Percentiles rank a stretch among this genome's conserved stretches.
phyloP scores from a whole-genome alignment of 2,113 vertebrate species.

The Chlamydotis undulata region DNA sequence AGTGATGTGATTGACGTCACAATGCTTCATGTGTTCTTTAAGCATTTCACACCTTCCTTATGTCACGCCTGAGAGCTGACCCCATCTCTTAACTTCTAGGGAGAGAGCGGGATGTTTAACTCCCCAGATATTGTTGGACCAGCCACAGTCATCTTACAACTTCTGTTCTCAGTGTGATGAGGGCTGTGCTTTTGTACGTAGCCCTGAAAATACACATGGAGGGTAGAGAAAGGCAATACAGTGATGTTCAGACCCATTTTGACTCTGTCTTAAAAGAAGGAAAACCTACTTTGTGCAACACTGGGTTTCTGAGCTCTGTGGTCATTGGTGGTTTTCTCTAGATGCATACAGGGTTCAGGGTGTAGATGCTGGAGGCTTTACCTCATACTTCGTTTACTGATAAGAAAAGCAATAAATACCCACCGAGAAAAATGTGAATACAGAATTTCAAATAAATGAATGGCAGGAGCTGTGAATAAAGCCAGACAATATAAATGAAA shows the following conservation, averaged over 20 bases:
- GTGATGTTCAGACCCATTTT: background rate
- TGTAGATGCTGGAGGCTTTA: background rate
- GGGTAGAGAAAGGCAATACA: background rate
- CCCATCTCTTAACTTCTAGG: no score
- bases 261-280: no score
- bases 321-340: background rate
- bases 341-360: accelerated
- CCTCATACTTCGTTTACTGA: background rate
- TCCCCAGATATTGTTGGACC: background rate
- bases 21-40: no score
- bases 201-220: background rate
- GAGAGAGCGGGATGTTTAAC: no score
- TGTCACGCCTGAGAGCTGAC: background rate
- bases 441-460: background rate
- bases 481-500: background rate
- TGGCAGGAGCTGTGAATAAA: background rate
- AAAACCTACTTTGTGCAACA: no score
- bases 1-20: background rate
- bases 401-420: background rate
- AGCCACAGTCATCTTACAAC: background rate
- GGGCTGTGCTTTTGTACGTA: background rate
- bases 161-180: background rate
- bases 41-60: background rate
- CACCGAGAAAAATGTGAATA: background rate
- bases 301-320: background rate